These are phyloP conservation scores for Meliscaeva auricollis DNA, from an alignment of 2,888 invertebrate species.

Conservation along the genomic window DNA sequence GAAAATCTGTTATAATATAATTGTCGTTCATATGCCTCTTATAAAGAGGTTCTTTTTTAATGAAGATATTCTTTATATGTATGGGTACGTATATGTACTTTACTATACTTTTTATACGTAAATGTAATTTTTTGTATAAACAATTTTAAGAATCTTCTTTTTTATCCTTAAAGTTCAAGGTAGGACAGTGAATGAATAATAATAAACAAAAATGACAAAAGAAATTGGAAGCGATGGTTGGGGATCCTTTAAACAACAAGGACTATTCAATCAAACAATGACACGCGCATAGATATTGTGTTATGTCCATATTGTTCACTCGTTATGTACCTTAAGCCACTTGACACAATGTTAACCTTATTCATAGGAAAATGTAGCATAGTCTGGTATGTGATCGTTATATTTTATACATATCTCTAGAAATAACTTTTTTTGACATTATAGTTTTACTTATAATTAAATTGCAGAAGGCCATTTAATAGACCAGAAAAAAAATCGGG, in stretches of 20 bases:
- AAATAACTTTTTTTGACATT: too few relatives aligned
- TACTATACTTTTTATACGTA: too few relatives aligned
- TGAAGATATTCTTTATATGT: background rate
- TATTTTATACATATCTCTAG: too few relatives aligned
- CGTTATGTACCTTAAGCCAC: constrained; percentile 14
- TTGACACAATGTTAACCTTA: constrained; percentile 57
- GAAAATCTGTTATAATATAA: too few relatives aligned
- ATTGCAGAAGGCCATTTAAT: too few relatives aligned
- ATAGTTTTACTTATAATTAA: too few relatives aligned
- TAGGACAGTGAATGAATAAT: constrained; percentile 36
- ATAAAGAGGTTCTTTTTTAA: too few relatives aligned
- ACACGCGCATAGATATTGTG: constrained; percentile 37
- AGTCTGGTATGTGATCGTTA: constrained; percentile 33
- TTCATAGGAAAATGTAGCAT: constrained; percentile 4
- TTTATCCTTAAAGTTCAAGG: constrained; percentile 46
- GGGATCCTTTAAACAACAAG: constrained; percentile 60
- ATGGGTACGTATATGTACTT: background rate
- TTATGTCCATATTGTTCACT: constrained; percentile 42
- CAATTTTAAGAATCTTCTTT: background rate
- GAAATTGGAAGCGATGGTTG: constrained; percentile 39
- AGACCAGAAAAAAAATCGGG: too few relatives aligned
- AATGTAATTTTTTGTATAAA: background rate
- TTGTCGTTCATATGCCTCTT: too few relatives aligned
- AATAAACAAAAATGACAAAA: constrained; percentile 40
- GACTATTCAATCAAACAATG: constrained; percentile 67